These are phyloP conservation scores for Monodelphis domestica DNA, from an alignment of 2,797 vertebrate species.

Conservation along the genomic window DNA sequence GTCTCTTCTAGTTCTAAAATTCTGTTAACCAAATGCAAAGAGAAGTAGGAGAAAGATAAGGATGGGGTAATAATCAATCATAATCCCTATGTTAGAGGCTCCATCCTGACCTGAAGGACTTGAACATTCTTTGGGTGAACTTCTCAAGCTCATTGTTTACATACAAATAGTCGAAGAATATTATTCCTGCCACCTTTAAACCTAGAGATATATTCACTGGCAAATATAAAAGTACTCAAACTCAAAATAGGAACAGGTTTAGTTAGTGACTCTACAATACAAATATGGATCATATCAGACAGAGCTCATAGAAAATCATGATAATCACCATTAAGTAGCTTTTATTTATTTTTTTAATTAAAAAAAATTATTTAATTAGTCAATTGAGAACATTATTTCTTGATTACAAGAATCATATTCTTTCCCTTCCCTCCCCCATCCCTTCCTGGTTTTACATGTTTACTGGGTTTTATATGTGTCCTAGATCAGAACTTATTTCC, in stretches of 20 bases:
- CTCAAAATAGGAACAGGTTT: not conserved
- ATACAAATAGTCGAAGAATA: not conserved
- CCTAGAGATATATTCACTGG: not conserved
- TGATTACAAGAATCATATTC: no score
- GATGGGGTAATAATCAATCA: not conserved
- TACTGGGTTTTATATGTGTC: no score
- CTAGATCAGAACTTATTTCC: no score
- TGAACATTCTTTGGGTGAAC: not conserved
- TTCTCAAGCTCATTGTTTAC: not conserved
- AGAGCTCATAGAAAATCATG: not conserved
- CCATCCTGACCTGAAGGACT: not conserved
- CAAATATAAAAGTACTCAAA: not conserved
- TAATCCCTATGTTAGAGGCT: not conserved
- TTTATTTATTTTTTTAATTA: no score
- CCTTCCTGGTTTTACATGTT: no score
- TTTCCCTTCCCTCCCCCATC: no score
- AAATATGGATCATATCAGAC: not conserved
- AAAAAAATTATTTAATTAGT: no score
- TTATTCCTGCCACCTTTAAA: not conserved
- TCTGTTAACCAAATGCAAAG: not conserved
- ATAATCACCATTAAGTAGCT: not conserved
- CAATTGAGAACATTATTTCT: no score
- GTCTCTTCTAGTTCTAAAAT: not conserved
- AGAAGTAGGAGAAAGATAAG: not conserved
- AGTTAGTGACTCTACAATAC: not conserved